phyloP scores from a whole-genome alignment of 2,888 invertebrate species.

The Halictus ligatus region DNA sequence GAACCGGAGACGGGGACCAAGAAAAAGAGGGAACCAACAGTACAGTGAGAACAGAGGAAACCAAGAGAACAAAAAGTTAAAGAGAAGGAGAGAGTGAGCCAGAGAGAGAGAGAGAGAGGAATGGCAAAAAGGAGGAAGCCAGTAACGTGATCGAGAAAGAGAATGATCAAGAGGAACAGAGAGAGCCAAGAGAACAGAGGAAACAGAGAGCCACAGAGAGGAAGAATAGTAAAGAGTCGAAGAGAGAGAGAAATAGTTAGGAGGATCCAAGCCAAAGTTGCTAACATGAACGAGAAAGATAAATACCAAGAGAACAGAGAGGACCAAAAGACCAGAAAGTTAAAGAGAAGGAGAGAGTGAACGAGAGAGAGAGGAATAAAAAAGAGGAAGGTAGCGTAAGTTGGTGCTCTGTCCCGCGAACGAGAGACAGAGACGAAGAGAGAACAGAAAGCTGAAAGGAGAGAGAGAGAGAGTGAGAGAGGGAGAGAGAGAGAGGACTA shows the following conservation, averaged over 20 bases:
- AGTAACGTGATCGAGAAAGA: background rate
- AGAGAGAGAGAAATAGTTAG: too few relatives aligned
- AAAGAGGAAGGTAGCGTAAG: background rate
- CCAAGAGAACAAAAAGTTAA: background rate
- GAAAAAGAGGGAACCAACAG: slow-evolving; percentile 17
- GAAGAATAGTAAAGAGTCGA: too few relatives aligned
- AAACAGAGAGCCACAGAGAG: background rate
- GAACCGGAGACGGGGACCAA: background rate
- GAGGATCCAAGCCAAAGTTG: too few relatives aligned
- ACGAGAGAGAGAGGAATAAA: background rate
- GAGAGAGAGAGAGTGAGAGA: background rate
- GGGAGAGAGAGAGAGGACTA: background rate
- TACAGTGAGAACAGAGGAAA: slow-evolving; percentile 10
- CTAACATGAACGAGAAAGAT: background rate
- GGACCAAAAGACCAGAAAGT: background rate
- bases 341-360: background rate
- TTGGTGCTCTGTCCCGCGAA: background rate
- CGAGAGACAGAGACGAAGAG: background rate
- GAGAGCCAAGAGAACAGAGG: background rate
- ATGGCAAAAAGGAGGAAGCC: background rate
- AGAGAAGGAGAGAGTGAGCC: background rate
- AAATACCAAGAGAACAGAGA: background rate
- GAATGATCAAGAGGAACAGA: too few relatives aligned
- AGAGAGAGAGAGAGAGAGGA: background rate
- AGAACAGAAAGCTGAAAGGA: background rate